A percentile compares a stretch with the other conserved stretches of the same genome.
These are phyloP conservation scores for Prosapia bicincta DNA, from an alignment of 2,888 invertebrate genomes.

Conservation along the genomic window DNA sequence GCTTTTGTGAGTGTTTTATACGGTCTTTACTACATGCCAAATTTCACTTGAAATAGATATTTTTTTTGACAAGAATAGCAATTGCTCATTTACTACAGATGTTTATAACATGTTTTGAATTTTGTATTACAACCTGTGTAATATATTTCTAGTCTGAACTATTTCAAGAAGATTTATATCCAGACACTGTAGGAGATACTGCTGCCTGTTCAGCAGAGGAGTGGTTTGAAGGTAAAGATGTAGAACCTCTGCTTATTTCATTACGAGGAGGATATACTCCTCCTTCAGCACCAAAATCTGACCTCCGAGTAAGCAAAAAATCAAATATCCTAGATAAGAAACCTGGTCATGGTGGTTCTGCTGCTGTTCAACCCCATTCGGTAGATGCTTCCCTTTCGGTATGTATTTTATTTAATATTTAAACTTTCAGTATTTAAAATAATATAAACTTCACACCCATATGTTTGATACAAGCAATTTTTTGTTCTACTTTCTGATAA, in stretches of 20 bases:
- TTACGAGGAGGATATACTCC: conserved; percentile 75
- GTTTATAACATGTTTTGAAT: too few relatives aligned
- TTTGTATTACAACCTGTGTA: too few relatives aligned
- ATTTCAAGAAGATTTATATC: conserved; percentile 97
- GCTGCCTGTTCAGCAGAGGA: conserved; percentile 88
- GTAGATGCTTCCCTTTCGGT: conserved; percentile 31
- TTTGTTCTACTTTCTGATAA: too few relatives aligned
- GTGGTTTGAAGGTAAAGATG: conserved; percentile 86
- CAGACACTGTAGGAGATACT: conserved; percentile 89
- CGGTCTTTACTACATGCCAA: too few relatives aligned
- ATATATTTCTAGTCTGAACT: conserved; percentile 75
- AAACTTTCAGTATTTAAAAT: too few relatives aligned
- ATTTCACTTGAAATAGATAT: too few relatives aligned
- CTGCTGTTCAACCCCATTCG: not conserved
- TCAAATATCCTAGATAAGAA: conserved; percentile 76
- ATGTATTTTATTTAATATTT: too few relatives aligned
- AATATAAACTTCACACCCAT: too few relatives aligned
- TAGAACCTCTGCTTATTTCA: conserved; percentile 88
- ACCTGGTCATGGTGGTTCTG: conserved; percentile 37
- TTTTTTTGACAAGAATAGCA: too few relatives aligned
- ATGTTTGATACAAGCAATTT: too few relatives aligned
- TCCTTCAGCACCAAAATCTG: conserved; percentile 53
- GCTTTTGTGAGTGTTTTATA: too few relatives aligned
- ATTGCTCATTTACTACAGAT: too few relatives aligned
- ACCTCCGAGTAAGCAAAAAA: conserved; percentile 72